Base-by-base conservation (phyloP, 2,888 invertebrate genomes). In the Eremobia ochroleuca region DNA sequence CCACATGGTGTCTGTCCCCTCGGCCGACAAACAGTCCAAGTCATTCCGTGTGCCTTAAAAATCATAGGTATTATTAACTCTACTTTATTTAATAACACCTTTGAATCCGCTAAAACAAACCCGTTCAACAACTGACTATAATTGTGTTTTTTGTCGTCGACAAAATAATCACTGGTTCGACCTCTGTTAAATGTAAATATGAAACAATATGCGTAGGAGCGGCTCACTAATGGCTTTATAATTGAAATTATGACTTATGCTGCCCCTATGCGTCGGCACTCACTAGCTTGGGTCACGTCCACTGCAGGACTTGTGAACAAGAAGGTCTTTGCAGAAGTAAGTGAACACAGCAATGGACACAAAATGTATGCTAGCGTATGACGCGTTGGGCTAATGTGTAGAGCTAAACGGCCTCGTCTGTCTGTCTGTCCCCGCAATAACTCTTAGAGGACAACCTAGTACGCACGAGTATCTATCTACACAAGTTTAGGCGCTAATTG, bases 201-300 rank as follows among this genome's bases (percentile, higher is more conserved):
- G 90, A 90, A 92, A 91, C 90, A 91, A 91, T 88, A 89, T 87
- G 91, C 89, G 92, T 92, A 91, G 92, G 92, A 90, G 91, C 87
- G 70, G 77, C 77, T 80, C 74, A 79, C 90, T 94, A 94, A 95
- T 95, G 94, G 90, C 86, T 92, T 94, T 94, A 92, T 95, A 95
- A 95, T 95, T 93, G 92, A 92, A 92, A 89, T 88, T 90, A 90
- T 89, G 79, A 85, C 74, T 86, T 86, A 83, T 85, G 82, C 77
- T 90, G 88, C 88, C 90, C 88, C 88, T 70, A 73, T 65, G 72
- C 34, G 64, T 71, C 34, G 66, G 49, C 55, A 67, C 25, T 83
- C 43, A 52, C 58, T 18, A 13, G 40, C 62, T 58, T 70, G 69
- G 66, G 37, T 40, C 25, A 52, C 18, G 13, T 86, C 65, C 74